Percentiles rank a stretch among this genome's conserved stretches.
These are phyloP conservation scores for Macrosiphum euphorbiae DNA, from an alignment of 2,888 invertebrate species.

Conservation along the genomic window DNA sequence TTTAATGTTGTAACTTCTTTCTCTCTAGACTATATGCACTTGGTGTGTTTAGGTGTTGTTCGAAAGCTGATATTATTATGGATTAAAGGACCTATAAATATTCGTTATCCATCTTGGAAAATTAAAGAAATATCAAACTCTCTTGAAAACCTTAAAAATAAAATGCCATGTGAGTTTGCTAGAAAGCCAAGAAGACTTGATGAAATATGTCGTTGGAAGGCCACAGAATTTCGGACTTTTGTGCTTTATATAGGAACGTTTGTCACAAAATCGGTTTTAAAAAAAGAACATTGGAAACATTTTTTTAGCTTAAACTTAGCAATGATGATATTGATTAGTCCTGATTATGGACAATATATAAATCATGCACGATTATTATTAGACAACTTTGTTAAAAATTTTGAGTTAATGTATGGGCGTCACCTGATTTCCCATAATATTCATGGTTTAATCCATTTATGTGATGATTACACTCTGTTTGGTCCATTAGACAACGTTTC, in stretches of 20 bases:
- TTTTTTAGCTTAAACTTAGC: constrained; percentile 16
- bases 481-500: constrained; percentile 32
- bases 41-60: background rate
- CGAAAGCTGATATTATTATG: background rate
- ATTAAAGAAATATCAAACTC: background rate
- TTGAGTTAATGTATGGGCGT: constrained; percentile 28
- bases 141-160: background rate
- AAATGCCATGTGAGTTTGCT: constrained; percentile 28
- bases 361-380: constrained; percentile 20
- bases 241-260: constrained; percentile 18
- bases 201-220: constrained; percentile 23
- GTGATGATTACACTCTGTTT: constrained; percentile 18
- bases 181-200: constrained; percentile 28
- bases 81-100: background rate
- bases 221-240: constrained; percentile 32
- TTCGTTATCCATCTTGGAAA: constrained; percentile 21
- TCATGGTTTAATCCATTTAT: constrained; percentile 20
- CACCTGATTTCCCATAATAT: constrained; percentile 21
- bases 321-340: constrained; percentile 13
- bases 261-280: constrained; percentile 4
- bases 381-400: constrained; percentile 3
- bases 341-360: constrained; percentile 6
- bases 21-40: constrained; percentile 34
- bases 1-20: constrained; percentile 25
- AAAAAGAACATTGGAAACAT: constrained; percentile 27